phyloP scores from a whole-genome alignment of 2,888 invertebrate species.

The Hoplodrina blanda region DNA sequence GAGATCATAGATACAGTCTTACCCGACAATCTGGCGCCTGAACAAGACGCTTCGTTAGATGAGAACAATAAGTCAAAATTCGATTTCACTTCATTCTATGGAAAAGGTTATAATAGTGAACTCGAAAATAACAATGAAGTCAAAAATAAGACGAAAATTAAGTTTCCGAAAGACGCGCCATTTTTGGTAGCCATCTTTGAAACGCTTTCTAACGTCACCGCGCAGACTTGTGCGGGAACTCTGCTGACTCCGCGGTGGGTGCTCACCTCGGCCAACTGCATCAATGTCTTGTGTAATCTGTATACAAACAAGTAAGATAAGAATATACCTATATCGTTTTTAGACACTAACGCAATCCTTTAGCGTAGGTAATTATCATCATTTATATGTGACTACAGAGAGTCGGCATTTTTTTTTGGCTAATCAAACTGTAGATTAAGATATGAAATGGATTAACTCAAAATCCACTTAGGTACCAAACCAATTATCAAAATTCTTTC shows the following conservation, averaged over 20 bases:
- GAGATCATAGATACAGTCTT: slow-evolving; percentile 27
- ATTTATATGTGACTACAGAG: too few relatives aligned
- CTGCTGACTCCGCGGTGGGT: slow-evolving; percentile 71
- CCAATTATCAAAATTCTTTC: too few relatives aligned
- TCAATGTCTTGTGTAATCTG: slow-evolving; percentile 67
- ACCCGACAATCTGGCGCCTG: slow-evolving; percentile 30
- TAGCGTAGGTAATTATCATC: too few relatives aligned
- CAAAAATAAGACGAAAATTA: slow-evolving; percentile 17
- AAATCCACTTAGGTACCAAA: too few relatives aligned
- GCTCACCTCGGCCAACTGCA: slow-evolving; percentile 72
- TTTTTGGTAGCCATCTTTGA: slow-evolving; percentile 78
- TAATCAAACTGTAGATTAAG: too few relatives aligned
- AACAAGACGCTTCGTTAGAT: slow-evolving; percentile 25
- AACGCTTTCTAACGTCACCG: slow-evolving; percentile 73
- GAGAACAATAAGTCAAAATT: slow-evolving; percentile 29
- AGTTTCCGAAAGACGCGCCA: slow-evolving; percentile 60
- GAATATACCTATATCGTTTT: neutral
- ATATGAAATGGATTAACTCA: too few relatives aligned
- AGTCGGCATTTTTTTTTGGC: too few relatives aligned
- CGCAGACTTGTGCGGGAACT: slow-evolving; percentile 76
- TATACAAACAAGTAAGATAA: slow-evolving; percentile 61
- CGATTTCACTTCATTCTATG: slow-evolving; percentile 24
- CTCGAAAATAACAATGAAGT: neutral
- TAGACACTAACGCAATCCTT: neutral
- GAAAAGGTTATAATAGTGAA: neutral